Evolutionary conservation across 2,888 invertebrate species (phyloP).

Genomic region (Sinopyrophorus schimmeli): DNA sequence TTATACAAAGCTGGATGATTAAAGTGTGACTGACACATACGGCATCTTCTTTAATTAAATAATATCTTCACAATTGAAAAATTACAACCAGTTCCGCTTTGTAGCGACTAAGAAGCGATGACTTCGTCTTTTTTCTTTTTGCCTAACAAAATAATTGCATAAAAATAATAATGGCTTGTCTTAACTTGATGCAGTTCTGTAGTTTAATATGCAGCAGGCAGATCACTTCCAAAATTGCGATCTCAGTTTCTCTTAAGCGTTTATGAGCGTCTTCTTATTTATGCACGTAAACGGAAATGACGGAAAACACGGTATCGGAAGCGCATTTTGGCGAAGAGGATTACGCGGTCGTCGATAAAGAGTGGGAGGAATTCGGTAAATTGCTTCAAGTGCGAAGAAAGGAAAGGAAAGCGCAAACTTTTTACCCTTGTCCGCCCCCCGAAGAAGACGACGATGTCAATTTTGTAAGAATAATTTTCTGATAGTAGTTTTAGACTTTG

Average conservation of each 20-base stretch:
- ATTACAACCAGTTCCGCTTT: slow-evolving; percentile 26
- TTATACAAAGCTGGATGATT: slow-evolving; percentile 26
- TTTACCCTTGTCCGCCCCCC: slow-evolving; percentile 63
- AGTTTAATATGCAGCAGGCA: too few species aligned
- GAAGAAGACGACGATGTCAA: slow-evolving; percentile 54
- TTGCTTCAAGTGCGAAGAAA: slow-evolving; percentile 58
- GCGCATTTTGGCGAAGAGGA: slow-evolving; percentile 54
- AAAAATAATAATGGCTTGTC: too few species aligned
- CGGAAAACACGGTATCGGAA: slow-evolving; percentile 23
- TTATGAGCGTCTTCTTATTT: neutral
- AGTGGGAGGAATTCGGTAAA: slow-evolving; percentile 65
- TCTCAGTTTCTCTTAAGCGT: too few species aligned
- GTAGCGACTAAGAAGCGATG: neutral
- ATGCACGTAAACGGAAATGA: neutral
- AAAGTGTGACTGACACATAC: slow-evolving; percentile 35
- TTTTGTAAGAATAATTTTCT: slow-evolving; percentile 45
- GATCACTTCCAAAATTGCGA: neutral
- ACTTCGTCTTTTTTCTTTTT: slow-evolving; percentile 8
- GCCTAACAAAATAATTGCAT: too few species aligned
- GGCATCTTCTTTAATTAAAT: slow-evolving; percentile 31
- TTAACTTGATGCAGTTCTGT: neutral
- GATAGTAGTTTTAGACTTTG: too few species aligned
- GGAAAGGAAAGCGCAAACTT: slow-evolving; percentile 53
- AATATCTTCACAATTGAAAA: slow-evolving; percentile 33
- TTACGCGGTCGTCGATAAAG: slow-evolving; percentile 60